Base-by-base conservation (phyloP, 2,888 invertebrate species). In the Eremobia ochroleuca region DNA sequence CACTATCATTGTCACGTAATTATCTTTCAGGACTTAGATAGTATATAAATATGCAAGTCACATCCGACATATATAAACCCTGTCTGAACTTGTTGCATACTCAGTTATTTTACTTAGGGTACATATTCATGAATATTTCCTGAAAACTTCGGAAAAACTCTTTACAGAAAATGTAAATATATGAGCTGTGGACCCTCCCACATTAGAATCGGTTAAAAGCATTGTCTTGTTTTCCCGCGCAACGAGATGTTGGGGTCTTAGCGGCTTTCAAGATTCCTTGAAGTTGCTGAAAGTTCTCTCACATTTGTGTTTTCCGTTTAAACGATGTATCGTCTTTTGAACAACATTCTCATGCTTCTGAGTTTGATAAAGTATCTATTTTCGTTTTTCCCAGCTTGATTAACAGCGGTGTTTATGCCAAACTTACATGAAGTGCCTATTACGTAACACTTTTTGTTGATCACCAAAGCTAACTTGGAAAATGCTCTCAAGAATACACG, bases 121-220 rank as follows among this genome's bases (percentile, higher is more conserved):
- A 91, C 90, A 92, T 92, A 91, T 87, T 85, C 85, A 85, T 87
- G 89, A 90, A 90, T 59, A 90, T 87, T 84, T 82, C 85, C 88
- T 73, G 81, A 72, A 89, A 91, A 90, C 89, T 89, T 91, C 85
- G 86, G 88, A 86, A 89, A 90, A 91, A 89, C 85, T 89, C 89
- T 86, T 88, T 85, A 89, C 87, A 89, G 88, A 87, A 88, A 90
- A 89, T 90, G 89, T 91, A 91, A 92, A 93, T 94, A 92, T 93
- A 94, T 92, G 92, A 92, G 91, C 87, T 88, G 88, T 88, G 91
- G 93, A 91, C 93, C 94, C 93, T 90, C 92, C 87, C 91, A 92
- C 93, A 93, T 93, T 93, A 94, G 92, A 94, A 94, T 92, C 93
- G 93, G 93, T 95, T 96, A 95, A 96, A 96, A 96, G 96, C 96